These are phyloP conservation scores for Drosophila phalerata DNA, from an alignment of 2,888 invertebrate species.

Conservation along the genomic window DNA sequence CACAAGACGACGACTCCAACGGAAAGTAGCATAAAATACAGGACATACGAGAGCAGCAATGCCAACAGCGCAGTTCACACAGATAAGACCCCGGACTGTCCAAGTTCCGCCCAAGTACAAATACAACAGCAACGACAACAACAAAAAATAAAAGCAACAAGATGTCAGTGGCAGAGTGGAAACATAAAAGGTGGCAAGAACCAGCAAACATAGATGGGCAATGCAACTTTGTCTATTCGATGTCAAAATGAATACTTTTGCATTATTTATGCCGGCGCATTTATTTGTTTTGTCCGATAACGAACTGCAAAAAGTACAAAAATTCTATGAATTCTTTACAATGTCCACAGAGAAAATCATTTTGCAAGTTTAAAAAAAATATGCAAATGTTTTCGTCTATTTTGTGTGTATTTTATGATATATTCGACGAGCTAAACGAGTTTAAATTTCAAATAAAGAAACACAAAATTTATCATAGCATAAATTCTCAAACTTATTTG, in stretches of 20 bases:
- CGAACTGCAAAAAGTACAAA: constrained; percentile 49
- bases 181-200: constrained; percentile 34
- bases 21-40: constrained; percentile 76
- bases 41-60: constrained; percentile 76
- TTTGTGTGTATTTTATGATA: neutral
- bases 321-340: constrained; percentile 32
- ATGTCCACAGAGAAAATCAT: constrained; percentile 15
- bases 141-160: neutral
- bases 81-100: constrained; percentile 63
- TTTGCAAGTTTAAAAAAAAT: constrained; percentile 27
- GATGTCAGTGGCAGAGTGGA: constrained; percentile 1
- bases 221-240: constrained; percentile 80
- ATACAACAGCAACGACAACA: constrained; percentile 29
- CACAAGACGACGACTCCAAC: constrained; percentile 76
- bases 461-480: too few species aligned
- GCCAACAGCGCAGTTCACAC: constrained; percentile 24
- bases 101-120: constrained; percentile 62
- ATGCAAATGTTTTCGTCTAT: constrained; percentile 9
- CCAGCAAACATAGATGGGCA: constrained; percentile 54
- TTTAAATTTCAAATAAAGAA: neutral
- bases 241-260: constrained; percentile 82
- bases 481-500: too few species aligned
- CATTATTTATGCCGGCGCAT: constrained; percentile 77
- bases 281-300: constrained; percentile 76
- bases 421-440: neutral